Conservation (phyloP, 1,140 invertebrate genomes). For the Ceratina australensis region DNA sequence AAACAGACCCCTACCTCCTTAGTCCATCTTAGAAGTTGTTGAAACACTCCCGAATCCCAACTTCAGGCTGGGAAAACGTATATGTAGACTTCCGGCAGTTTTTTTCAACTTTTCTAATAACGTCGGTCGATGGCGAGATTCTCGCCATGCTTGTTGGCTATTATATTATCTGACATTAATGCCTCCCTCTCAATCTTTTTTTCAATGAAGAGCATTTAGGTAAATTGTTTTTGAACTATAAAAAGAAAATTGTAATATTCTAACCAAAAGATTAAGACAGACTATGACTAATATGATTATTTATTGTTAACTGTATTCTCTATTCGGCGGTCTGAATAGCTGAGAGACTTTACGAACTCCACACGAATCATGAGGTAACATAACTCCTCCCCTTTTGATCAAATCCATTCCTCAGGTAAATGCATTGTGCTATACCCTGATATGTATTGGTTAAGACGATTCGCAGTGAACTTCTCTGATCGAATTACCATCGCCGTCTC, state of each 20-base stretch:
- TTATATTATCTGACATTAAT: background rate
- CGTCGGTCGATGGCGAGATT: background rate
- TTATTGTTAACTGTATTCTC: too few species aligned
- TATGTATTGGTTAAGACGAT: constrained; percentile 47
- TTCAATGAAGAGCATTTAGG: background rate
- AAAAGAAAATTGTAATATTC: too few species aligned
- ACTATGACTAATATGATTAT: too few species aligned
- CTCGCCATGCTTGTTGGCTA: background rate
- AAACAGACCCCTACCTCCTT: constrained; percentile 9
- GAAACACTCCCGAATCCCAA: constrained; percentile 3
- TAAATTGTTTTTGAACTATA: background rate
- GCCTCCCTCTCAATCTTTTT: background rate
- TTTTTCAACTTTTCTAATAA: constrained; percentile 31
- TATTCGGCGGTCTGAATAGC: too few species aligned
- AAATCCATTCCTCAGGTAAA: constrained; percentile 18
- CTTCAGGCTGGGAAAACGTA: background rate
- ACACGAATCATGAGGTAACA: background rate
- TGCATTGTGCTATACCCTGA: constrained; percentile 31
- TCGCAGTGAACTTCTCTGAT: constrained; percentile 42
- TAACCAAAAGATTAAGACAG: too few species aligned
- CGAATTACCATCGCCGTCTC: constrained; percentile 35
- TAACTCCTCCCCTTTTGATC: background rate
- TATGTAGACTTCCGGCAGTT: constrained; percentile 20
- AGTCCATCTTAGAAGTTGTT: background rate
- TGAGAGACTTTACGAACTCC: background rate